Percentiles rank a stretch among this genome's conserved stretches.
These are phyloP conservation scores for Pegoplata infirma DNA, from an alignment of 2,888 invertebrate genomes.

Conservation along the genomic window DNA sequence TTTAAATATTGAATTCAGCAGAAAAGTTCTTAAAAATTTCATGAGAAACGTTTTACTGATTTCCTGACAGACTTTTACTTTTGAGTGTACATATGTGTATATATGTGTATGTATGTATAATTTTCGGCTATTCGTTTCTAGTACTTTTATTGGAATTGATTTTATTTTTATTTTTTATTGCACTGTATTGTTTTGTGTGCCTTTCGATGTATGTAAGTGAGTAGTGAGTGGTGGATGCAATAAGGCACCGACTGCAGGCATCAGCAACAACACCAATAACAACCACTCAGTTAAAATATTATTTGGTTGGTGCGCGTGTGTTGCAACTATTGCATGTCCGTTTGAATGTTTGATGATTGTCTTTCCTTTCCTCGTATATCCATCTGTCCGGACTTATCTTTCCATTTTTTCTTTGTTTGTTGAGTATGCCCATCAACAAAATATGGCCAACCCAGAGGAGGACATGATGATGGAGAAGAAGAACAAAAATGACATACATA, in stretches of 20 bases:
- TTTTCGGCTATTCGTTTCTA: constrained; percentile 41
- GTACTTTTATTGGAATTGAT: constrained; percentile 38
- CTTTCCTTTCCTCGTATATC: constrained; percentile 28
- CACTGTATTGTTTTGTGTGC: not conserved
- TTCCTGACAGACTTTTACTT: too few relatives aligned
- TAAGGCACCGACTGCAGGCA: constrained; percentile 40
- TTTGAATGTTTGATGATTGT: constrained; percentile 36
- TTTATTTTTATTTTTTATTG: constrained; percentile 39
- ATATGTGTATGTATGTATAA: too few relatives aligned
- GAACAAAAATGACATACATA: too few relatives aligned
- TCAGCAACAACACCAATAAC: constrained; percentile 31
- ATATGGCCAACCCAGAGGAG: not conserved
- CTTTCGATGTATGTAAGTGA: not conserved
- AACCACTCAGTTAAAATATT: constrained; percentile 40
- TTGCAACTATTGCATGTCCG: constrained; percentile 33
- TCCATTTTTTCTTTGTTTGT: constrained; percentile 33
- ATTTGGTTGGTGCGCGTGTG: constrained; percentile 52
- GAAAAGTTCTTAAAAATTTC: too few relatives aligned
- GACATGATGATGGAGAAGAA: too few relatives aligned
- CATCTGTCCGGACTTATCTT: constrained; percentile 36
- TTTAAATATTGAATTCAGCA: too few relatives aligned
- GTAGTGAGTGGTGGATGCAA: constrained; percentile 44
- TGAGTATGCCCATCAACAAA: constrained; percentile 29
- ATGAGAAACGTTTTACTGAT: too few relatives aligned
- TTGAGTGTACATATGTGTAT: too few relatives aligned